These are phyloP conservation scores for Drosophila affinis DNA, from an alignment of 2,888 invertebrate species.

Conservation along the genomic window DNA sequence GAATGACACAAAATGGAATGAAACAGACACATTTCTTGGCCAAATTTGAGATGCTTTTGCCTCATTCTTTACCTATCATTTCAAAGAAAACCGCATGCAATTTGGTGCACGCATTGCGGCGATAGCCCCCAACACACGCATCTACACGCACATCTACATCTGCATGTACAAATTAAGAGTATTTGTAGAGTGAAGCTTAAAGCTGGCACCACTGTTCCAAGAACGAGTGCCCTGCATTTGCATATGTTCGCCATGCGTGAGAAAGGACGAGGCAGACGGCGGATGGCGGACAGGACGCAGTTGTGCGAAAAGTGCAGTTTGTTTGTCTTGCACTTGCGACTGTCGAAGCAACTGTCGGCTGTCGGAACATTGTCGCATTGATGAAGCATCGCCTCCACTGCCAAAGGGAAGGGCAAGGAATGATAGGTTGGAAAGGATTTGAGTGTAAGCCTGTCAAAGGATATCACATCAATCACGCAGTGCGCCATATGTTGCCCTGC, in stretches of 20 bases:
- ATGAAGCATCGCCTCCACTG: conserved; percentile 35
- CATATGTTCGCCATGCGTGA: conserved; percentile 29
- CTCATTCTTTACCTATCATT: no score
- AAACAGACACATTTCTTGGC: no score
- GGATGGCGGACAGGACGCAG: conserved; percentile 23
- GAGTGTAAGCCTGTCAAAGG: conserved; percentile 30
- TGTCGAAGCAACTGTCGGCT: conserved; percentile 52
- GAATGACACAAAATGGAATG: no score
- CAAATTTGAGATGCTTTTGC: no score
- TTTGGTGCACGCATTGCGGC: no score
- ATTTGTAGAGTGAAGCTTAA: no score
- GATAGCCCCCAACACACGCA: no score
- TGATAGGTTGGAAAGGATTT: not conserved
- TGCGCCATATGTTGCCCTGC: conserved; percentile 32
- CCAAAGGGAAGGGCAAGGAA: not conserved
- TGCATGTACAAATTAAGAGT: no score
- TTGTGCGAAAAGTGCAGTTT: conserved; percentile 43
- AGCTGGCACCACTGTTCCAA: not conserved
- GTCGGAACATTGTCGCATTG: conserved; percentile 54
- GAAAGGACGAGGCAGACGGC: not conserved
- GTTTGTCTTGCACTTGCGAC: conserved; percentile 59
- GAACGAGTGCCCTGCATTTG: conserved; percentile 18
- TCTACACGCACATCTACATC: no score
- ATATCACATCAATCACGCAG: conserved; percentile 53
- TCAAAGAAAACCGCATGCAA: no score